These are phyloP conservation scores for Mantis religiosa DNA, from an alignment of 2,888 invertebrate genomes.

Conservation along the genomic window DNA sequence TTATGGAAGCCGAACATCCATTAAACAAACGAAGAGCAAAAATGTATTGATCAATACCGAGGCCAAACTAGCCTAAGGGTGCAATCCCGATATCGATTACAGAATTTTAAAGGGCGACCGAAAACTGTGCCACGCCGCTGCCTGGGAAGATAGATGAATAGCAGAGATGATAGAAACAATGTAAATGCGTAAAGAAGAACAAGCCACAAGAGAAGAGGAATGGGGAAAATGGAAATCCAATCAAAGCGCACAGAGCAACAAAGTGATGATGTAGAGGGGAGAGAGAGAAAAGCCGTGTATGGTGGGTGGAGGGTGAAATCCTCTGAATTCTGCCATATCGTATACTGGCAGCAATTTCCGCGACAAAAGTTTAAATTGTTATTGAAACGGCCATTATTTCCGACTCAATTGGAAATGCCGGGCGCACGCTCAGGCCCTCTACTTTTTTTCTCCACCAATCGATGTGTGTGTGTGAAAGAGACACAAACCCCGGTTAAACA, in stretches of 20 bases:
- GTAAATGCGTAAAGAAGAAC: neutral
- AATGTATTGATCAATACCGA: too few relatives aligned
- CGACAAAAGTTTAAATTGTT: slow-evolving; percentile 14
- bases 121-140: neutral
- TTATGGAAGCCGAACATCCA: too few relatives aligned
- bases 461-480: neutral
- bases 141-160: neutral
- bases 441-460: neutral
- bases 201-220: neutral
- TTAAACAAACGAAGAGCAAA: too few relatives aligned
- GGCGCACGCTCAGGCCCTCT: neutral
- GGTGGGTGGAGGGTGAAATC: neutral
- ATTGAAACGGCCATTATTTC: slow-evolving; percentile 11
- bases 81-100: too few relatives aligned
- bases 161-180: neutral
- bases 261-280: neutral
- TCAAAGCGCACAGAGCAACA: neutral
- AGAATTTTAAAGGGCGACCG: neutral
- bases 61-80: too few relatives aligned
- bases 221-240: neutral
- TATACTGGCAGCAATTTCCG: neutral
- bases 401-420: slow-evolving; percentile 6
- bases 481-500: neutral
- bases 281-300: too few relatives aligned
- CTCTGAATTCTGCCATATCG: slow-evolving; percentile 4